phyloP scores from a whole-genome alignment of 2,113 vertebrate species.

The Eptesicus fuscus region DNA sequence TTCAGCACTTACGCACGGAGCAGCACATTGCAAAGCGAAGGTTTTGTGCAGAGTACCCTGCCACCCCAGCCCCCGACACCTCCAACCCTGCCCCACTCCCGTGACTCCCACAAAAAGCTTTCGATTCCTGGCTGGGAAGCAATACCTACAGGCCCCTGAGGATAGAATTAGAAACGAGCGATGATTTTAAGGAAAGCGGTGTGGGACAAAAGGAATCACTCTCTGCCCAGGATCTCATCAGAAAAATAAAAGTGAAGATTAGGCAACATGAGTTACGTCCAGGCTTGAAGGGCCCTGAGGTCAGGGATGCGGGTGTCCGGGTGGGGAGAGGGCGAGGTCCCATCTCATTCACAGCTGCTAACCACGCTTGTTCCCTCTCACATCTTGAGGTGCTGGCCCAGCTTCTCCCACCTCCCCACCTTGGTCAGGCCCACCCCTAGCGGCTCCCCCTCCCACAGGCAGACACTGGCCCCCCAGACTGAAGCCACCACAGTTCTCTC shows the following conservation, averaged over 20 bases:
- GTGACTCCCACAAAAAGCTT: neutral
- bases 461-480: slow-evolving; percentile 73
- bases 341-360: slow-evolving; percentile 70
- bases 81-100: neutral
- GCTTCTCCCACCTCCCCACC: neutral
- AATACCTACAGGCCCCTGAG: slow-evolving; percentile 35
- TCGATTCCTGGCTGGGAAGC: slow-evolving; percentile 18
- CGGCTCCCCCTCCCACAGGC: slow-evolving; percentile 57
- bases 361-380: slow-evolving; percentile 34
- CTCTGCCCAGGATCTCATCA: slow-evolving; percentile 22
- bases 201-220: slow-evolving; percentile 38
- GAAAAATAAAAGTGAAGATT: slow-evolving; percentile 1
- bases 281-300: slow-evolving; percentile 51
- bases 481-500: slow-evolving; percentile 75
- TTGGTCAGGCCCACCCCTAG: neutral
- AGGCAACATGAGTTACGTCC: slow-evolving; percentile 48
- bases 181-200: slow-evolving; percentile 44
- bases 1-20: neutral
- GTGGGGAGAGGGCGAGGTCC: neutral
- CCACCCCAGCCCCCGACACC: neutral
- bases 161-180: slow-evolving; percentile 35
- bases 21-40: slow-evolving; percentile 52
- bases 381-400: neutral
- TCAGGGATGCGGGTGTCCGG: neutral
- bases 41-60: neutral